Evolutionary conservation across 23 tunicate genomes (phyloP).

Genomic region (Ascidia mentula): DNA sequence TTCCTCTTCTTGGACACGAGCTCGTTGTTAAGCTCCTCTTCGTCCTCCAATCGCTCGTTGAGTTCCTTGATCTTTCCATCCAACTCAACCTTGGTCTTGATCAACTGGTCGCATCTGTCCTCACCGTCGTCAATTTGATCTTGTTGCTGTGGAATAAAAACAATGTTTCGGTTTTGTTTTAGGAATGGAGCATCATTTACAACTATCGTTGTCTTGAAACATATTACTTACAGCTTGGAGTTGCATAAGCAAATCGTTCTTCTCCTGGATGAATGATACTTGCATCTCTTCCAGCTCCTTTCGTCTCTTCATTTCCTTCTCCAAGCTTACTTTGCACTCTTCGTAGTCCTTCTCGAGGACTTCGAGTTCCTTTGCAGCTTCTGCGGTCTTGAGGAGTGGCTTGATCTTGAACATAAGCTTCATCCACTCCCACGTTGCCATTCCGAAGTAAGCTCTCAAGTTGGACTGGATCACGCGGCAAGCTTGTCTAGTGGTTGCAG

Average conservation of each 20-base stretch:
- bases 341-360: constrained; percentile 72
- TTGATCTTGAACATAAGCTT: constrained; percentile 94
- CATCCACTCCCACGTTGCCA: constrained; percentile 97
- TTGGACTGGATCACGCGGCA: constrained; percentile 84
- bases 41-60: constrained; percentile 92
- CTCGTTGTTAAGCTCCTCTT: constrained; percentile 82
- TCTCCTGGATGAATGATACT: constrained; percentile 91
- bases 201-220: too few species aligned
- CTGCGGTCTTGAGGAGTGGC: constrained; percentile 93
- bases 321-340: constrained; percentile 80
- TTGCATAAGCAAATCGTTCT: constrained; percentile 94
- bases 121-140: constrained; percentile 94
- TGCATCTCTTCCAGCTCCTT: constrained; percentile 95
- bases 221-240: constrained; percentile 74
- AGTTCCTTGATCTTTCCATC: constrained; percentile 97
- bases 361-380: constrained; percentile 94
- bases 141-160: constrained; percentile 85
- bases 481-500: constrained; percentile 66
- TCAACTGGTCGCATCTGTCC: constrained; percentile 91
- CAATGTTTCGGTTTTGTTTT: too few species aligned
- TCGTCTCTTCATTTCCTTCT: constrained; percentile 81
- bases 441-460: constrained; percentile 82
- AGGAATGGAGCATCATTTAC: too few species aligned
- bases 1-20: constrained; percentile 81
- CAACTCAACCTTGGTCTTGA: constrained; percentile 85